Evolutionary conservation across 2,113 vertebrate species (phyloP).

Genomic region (Emydocephalus ijimae): DNA sequence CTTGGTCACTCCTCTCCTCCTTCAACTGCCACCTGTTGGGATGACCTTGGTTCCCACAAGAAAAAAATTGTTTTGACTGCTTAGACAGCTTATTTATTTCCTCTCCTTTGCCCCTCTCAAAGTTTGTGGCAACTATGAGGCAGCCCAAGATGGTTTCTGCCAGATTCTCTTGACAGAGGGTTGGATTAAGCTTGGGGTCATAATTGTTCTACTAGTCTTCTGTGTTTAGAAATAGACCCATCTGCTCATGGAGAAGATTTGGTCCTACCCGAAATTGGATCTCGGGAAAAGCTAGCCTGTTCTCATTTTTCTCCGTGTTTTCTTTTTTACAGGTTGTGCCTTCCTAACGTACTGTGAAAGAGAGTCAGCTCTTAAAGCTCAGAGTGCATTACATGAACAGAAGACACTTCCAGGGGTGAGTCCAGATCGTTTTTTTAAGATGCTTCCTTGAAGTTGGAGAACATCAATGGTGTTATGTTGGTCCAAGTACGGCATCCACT

Average conservation of each 20-base stretch:
- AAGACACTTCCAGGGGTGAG: conserved; percentile 83
- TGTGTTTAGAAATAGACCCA: too few relatives aligned
- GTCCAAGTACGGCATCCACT: conserved; percentile 28
- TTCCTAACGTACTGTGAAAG: conserved; percentile 84
- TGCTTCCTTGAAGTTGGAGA: not conserved
- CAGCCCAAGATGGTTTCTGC: too few relatives aligned
- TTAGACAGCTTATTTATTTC: too few relatives aligned
- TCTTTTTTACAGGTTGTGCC: conserved; percentile 74
- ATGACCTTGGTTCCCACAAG: too few relatives aligned
- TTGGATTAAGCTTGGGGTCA: too few relatives aligned
- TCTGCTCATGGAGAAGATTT: not conserved
- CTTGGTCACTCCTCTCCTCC: too few relatives aligned
- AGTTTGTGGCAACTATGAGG: too few relatives aligned
- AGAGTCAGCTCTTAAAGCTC: conserved; percentile 82
- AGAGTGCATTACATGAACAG: conserved; percentile 81
- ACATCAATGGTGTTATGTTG: not conserved
- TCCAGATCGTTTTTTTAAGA: conserved; percentile 27
- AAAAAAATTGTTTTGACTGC: too few relatives aligned
- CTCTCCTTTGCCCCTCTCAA: too few relatives aligned
- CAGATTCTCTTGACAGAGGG: too few relatives aligned
- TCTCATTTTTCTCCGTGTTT: not conserved
- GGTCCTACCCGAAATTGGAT: not conserved
- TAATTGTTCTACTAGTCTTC: not conserved
- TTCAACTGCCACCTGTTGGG: too few relatives aligned
- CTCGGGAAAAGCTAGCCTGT: too few relatives aligned